phyloP scores from a whole-genome alignment of 2,888 invertebrate genomes.

The Caenorhabditis afra region DNA sequence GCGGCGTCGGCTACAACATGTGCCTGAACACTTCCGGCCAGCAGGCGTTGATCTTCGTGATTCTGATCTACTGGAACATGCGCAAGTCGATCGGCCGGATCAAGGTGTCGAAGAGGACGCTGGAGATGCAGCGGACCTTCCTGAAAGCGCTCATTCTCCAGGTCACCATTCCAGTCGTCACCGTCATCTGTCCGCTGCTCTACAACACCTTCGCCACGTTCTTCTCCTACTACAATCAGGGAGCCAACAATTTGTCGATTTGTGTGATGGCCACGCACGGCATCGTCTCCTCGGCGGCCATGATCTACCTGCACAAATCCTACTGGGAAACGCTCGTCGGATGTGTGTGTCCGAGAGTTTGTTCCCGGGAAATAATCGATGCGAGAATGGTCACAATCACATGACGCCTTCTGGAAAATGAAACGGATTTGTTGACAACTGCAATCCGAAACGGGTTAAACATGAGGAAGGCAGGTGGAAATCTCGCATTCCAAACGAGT shows the following conservation, averaged over 20 bases:
- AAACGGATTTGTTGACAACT: too few species aligned
- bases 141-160: slow-evolving; percentile 20
- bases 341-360: neutral
- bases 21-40: slow-evolving; percentile 11
- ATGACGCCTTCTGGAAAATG: too few species aligned
- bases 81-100: slow-evolving; percentile 25
- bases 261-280: slow-evolving; percentile 28
- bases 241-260: slow-evolving; percentile 20
- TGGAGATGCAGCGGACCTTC: slow-evolving; percentile 17
- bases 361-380: neutral
- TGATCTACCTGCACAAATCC: slow-evolving; percentile 35
- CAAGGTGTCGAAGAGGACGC: slow-evolving; percentile 35
- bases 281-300: slow-evolving; percentile 29
- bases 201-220: slow-evolving; percentile 3
- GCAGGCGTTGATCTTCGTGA: slow-evolving; percentile 16
- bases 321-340: slow-evolving; percentile 10
- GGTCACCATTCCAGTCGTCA: slow-evolving; percentile 33
- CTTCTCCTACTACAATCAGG: slow-evolving; percentile 35
- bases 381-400: too few species aligned
- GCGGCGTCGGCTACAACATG: slow-evolving; percentile 18
- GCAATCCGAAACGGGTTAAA: too few species aligned
- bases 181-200: slow-evolving; percentile 8
- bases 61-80: slow-evolving; percentile 41
- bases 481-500: too few species aligned
- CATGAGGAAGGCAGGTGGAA: too few species aligned